phyloP scores from a whole-genome alignment of 1,140 invertebrate species.

The Conus ventricosus region DNA sequence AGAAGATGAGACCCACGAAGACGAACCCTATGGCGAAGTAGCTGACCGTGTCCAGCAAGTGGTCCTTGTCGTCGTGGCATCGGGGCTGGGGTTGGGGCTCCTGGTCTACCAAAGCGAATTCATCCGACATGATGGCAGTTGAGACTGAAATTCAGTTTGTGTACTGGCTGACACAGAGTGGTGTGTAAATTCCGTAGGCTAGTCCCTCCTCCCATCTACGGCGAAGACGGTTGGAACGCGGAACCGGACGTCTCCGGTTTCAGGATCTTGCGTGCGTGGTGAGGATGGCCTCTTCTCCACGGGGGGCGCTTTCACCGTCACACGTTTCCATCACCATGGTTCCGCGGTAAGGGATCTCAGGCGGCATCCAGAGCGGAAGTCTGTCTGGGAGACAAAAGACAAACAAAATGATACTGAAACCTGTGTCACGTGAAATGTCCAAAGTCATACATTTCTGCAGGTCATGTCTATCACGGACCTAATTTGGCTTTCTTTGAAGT shows the following conservation, averaged over 20 bases:
- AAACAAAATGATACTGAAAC: no score
- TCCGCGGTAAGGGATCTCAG: no score
- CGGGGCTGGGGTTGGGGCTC: neutral
- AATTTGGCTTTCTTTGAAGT: no score
- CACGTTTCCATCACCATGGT: no score
- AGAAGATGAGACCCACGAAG: constrained; percentile 33
- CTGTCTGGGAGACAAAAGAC: no score
- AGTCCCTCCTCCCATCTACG: neutral
- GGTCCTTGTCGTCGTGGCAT: neutral
- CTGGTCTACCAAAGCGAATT: neutral
- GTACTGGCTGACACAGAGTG: neutral
- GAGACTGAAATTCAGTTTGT: neutral
- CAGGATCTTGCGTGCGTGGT: neutral
- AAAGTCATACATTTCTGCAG: no score
- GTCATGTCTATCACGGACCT: no score
- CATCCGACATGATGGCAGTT: neutral
- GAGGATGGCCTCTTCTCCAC: no score
- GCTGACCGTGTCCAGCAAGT: constrained; percentile 11
- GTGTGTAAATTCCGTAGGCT: neutral
- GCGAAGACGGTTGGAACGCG: neutral
- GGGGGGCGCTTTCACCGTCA: no score
- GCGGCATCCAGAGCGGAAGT: no score
- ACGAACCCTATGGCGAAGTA: constrained; percentile 36
- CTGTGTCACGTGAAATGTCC: no score
- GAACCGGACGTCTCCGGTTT: neutral